phyloP scores from a whole-genome alignment of 2,888 invertebrate genomes.

The Polydrusus pterygomalis region DNA sequence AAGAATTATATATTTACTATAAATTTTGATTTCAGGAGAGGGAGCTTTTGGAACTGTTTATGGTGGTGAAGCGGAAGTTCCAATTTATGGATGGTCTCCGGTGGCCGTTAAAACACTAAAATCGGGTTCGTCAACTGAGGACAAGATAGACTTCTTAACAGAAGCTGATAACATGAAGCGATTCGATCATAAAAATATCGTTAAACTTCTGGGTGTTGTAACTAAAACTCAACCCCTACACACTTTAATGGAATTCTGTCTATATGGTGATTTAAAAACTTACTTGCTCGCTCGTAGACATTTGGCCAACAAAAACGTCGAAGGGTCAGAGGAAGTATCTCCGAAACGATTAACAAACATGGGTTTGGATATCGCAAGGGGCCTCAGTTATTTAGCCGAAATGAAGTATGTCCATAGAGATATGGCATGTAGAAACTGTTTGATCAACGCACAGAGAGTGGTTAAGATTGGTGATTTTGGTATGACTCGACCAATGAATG shows the following conservation, averaged over 20 bases:
- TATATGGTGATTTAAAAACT: constrained; percentile 93
- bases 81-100: constrained; percentile 81
- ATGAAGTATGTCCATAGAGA: constrained; percentile 93
- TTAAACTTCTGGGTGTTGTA: constrained; percentile 87
- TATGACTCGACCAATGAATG: constrained; percentile 88
- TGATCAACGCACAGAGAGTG: constrained; percentile 79
- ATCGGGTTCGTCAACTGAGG: constrained; percentile 86
- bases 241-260: constrained; percentile 95
- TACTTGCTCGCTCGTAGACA: constrained; percentile 90
- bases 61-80: constrained; percentile 84
- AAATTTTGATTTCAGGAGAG: constrained; percentile 75
- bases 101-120: constrained; percentile 94
- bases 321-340: constrained; percentile 80
- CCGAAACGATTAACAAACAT: constrained; percentile 87
- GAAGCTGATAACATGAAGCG: constrained; percentile 97
- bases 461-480: constrained; percentile 95
- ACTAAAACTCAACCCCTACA: constrained; percentile 91
- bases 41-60: constrained; percentile 96
- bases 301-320: constrained; percentile 70
- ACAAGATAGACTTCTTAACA: constrained; percentile 92
- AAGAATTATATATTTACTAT: constrained; percentile 5
- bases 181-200: constrained; percentile 92
- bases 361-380: constrained; percentile 91
- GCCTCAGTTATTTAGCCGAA: constrained; percentile 88
- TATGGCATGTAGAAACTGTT: constrained; percentile 83